phyloP scores from a whole-genome alignment of 1,140 invertebrate species.

The Sesamia nonagrioides region DNA sequence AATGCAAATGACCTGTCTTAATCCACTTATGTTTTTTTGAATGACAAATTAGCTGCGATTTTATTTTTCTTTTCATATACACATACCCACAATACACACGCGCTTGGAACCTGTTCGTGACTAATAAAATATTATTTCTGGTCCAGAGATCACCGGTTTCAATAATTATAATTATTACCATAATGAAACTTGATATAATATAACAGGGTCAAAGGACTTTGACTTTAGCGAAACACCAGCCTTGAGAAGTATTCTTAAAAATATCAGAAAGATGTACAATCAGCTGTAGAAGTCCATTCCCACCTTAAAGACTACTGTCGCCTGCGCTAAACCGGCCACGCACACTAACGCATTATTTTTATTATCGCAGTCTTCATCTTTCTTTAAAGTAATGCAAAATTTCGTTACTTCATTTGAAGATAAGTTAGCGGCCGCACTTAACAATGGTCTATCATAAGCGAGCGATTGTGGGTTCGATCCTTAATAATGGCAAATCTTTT shows the following conservation, averaged over 20 bases:
- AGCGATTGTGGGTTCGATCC: too few relatives aligned
- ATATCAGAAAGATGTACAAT: not conserved
- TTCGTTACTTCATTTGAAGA: too few relatives aligned
- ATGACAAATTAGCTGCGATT: not conserved
- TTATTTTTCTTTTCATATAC: not conserved
- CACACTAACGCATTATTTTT: too few relatives aligned
- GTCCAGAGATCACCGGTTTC: not conserved
- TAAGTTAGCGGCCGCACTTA: too few relatives aligned
- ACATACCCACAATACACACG: not conserved
- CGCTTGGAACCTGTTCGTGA: not conserved
- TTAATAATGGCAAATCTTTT: too few relatives aligned
- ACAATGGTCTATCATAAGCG: too few relatives aligned
- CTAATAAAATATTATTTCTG: not conserved
- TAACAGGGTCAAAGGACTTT: slow-evolving; percentile 4
- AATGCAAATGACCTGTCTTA: not conserved
- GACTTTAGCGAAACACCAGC: not conserved
- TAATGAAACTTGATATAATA: not conserved
- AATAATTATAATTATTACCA: too few relatives aligned
- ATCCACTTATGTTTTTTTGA: not conserved
- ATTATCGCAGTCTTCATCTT: too few relatives aligned
- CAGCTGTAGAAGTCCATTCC: too few relatives aligned
- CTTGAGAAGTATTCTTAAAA: slow-evolving; percentile 22
- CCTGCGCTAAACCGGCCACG: too few relatives aligned
- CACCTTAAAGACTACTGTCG: too few relatives aligned
- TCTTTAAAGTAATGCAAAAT: too few relatives aligned